Percentiles rank a stretch among this genome's conserved stretches.
phyloP scores from a whole-genome alignment of 2,888 invertebrate species.

The Stenodema calcarata region DNA sequence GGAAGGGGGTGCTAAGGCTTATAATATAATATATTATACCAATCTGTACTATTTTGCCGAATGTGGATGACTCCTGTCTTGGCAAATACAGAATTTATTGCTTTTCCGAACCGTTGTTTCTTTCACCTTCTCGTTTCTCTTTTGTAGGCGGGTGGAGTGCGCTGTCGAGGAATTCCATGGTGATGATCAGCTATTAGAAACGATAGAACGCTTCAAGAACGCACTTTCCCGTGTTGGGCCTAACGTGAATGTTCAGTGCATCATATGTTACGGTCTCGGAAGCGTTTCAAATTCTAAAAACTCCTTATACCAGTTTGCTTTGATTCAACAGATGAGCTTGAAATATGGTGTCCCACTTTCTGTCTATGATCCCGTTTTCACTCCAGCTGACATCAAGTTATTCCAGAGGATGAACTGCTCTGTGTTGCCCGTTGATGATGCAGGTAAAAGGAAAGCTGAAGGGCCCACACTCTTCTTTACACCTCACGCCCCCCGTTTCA shows the following conservation, averaged over 20 bases:
- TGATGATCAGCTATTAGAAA: background rate
- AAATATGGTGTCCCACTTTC: background rate
- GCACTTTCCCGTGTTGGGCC: background rate
- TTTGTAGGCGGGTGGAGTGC: constrained; percentile 11
- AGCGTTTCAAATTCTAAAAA: constrained; percentile 47
- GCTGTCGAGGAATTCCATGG: background rate
- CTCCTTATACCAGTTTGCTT: constrained; percentile 47
- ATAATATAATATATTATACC: too few species aligned
- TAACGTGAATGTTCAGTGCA: constrained; percentile 23
- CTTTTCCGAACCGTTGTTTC: too few species aligned
- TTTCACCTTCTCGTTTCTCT: background rate
- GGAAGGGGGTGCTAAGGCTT: too few species aligned
- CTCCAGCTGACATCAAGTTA: constrained; percentile 31
- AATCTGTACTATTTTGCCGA: background rate
- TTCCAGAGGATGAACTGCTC: constrained; percentile 29
- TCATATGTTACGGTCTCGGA: constrained; percentile 52
- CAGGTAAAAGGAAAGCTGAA: constrained; percentile 19
- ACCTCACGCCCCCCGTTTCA: constrained; percentile 51
- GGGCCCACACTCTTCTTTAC: constrained; percentile 48
- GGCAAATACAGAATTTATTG: too few species aligned
- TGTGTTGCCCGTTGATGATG: constrained; percentile 40
- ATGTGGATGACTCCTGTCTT: background rate
- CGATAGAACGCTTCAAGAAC: background rate
- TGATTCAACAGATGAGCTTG: constrained; percentile 31
- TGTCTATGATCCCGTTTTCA: constrained; percentile 51